A percentile compares a stretch with the other conserved stretches of the same genome.
These are phyloP conservation scores for Nyctalus aviator DNA, from an alignment of 2,797 vertebrate genomes.

Conservation along the genomic window DNA sequence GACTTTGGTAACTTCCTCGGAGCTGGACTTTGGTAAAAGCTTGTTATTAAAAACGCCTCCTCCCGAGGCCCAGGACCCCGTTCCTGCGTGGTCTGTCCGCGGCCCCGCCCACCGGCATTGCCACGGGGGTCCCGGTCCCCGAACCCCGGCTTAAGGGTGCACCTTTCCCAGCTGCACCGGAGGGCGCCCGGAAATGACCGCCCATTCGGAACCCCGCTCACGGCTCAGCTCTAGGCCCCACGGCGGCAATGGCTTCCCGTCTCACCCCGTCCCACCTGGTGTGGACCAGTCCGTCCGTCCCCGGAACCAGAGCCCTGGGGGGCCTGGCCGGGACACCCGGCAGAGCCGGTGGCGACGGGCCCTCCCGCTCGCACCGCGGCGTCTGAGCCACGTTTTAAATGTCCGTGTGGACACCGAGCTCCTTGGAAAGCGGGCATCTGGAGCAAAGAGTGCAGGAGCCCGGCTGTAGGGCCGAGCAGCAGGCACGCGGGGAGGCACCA, in stretches of 20 bases:
- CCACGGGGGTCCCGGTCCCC: accelerated
- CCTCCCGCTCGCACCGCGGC: too few species aligned
- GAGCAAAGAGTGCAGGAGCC: too few species aligned
- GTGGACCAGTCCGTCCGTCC: too few species aligned
- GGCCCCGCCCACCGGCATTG: not conserved
- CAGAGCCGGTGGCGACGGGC: too few species aligned
- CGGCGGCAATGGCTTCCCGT: not conserved
- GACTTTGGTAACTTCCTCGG: not conserved
- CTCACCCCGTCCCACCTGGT: too few species aligned
- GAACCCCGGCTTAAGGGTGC: accelerated
- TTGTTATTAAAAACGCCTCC: slow-evolving; percentile 49
- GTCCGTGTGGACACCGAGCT: not conserved
- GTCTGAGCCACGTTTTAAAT: too few species aligned
- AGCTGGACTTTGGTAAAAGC: slow-evolving; percentile 1
- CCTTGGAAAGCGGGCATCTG: not conserved
- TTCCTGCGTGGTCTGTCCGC: not conserved
- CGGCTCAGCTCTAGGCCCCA: slow-evolving; percentile 56
- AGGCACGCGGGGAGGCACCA: too few species aligned
- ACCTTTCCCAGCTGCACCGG: accelerated
- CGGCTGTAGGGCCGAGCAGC: too few species aligned
- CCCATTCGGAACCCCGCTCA: not conserved
- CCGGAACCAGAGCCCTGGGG: too few species aligned
- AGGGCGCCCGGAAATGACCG: too few species aligned
- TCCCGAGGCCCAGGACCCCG: not conserved
- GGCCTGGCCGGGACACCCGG: too few species aligned